phyloP scores from a whole-genome alignment of 2,797 vertebrate species.

The Siniperca undulata region DNA sequence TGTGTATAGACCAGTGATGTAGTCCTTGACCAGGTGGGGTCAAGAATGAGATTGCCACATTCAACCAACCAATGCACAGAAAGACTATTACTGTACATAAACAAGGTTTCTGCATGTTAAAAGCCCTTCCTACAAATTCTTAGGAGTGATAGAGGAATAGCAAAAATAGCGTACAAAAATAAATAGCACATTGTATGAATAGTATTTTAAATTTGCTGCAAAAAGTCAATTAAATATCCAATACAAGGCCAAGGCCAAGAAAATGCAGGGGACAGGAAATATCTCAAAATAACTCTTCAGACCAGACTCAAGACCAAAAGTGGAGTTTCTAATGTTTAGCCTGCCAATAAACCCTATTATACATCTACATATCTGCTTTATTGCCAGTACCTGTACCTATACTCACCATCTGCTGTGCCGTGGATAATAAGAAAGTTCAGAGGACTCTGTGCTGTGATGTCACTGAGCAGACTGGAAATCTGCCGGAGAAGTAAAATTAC shows the following conservation, averaged over 20 bases:
- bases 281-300: background rate
- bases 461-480: constrained; percentile 79
- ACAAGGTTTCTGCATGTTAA: background rate
- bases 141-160: background rate
- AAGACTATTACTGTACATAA: background rate
- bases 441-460: constrained; percentile 61
- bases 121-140: background rate
- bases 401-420: constrained; percentile 83
- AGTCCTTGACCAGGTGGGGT: background rate
- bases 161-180: background rate
- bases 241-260: background rate
- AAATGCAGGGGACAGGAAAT: background rate
- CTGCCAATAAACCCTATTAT: background rate
- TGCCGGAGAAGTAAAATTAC: constrained; percentile 46
- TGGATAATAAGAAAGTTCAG: constrained; percentile 80
- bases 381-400: background rate
- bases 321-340: background rate
- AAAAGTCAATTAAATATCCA: background rate
- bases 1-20: background rate
- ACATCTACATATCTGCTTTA: background rate
- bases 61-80: background rate
- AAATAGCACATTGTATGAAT: background rate
- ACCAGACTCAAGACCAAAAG: background rate
- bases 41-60: background rate
- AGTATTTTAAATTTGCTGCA: background rate